Percentiles rank a stretch among this genome's conserved stretches.
These are phyloP conservation scores for Phyllostomus discolor DNA, from an alignment of 2,113 vertebrate species.

Conservation along the genomic window DNA sequence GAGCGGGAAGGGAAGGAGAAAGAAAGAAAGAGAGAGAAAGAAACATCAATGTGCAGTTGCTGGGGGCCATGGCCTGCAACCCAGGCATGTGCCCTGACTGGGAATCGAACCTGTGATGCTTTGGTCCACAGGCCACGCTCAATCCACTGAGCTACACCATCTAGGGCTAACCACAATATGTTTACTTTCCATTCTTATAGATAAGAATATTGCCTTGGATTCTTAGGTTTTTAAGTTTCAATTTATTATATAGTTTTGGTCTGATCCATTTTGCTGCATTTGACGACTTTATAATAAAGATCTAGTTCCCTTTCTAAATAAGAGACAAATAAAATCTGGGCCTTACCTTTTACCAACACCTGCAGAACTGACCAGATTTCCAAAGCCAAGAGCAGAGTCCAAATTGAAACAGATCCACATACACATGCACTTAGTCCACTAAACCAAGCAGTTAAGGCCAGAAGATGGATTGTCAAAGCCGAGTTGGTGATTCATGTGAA, in stretches of 20 bases:
- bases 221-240: background rate
- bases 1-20: no score
- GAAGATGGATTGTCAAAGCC: background rate
- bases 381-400: background rate
- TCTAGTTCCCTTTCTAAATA: background rate
- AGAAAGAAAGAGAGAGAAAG: no score
- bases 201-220: background rate
- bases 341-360: background rate
- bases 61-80: no score
- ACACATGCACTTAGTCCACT: background rate
- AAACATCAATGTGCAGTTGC: no score
- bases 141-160: no score
- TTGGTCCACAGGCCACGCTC: no score
- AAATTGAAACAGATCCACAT: background rate
- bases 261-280: background rate
- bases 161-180: background rate
- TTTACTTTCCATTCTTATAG: background rate
- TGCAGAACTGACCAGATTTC: background rate
- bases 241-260: background rate
- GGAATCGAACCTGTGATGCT: no score
- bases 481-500: background rate
- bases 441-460: background rate
- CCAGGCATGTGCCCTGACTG: no score
- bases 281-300: background rate
- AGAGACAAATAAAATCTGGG: background rate